Evolutionary conservation across 2,888 invertebrate species (phyloP), one percentile per base, ranked within the genome.

Genomic region (Ptychoptera contaminata): DNA sequence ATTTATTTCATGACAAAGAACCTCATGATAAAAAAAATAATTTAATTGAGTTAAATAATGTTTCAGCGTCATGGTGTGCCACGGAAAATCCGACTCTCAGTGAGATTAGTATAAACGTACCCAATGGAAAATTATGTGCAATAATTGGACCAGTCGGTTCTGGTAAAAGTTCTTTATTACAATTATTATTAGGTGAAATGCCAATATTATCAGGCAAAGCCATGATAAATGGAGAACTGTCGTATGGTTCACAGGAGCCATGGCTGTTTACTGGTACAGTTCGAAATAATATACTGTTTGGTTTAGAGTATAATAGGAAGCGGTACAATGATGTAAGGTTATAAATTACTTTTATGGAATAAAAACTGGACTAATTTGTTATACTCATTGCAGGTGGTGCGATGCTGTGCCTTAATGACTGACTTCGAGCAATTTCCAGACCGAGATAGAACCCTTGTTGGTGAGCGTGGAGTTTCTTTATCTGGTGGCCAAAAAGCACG

Each of bases 91-190:
- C 78, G 43, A 59, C 71, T 38, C 57, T 71, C 50, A 63, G 58
- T 50, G 67, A 56, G 52, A 59, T 79, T n/a, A 72, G 67, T 50
- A 51, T 77, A 6, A 60, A 60, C 2, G 62, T 77, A 1, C 66
- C 69, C 4, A 65, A 68, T 44, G 73, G 73, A 40, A 70, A 74
- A 54, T 67, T 84, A 3, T 73, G 79, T 49, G 82, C 80, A n/a
- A 69, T 88, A 32, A 77, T 88, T 46, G 87, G 87, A 35, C 76
- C 84, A 1, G 86, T 87, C 12, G 88, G 88, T 8, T 70, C 82
- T 41, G 88, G 88, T 56, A 88, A 71, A 64, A 69, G 63, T 50
- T 71, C 72, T 0, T 48, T 74, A n/a, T 55, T 76, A 2, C 70
- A 74, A 50, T 57, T 74, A 30, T 60, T 82, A 11, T 65, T 82